These are phyloP conservation scores for Epinotia bilunana DNA, from an alignment of 2,888 invertebrate genomes.

Conservation along the genomic window DNA sequence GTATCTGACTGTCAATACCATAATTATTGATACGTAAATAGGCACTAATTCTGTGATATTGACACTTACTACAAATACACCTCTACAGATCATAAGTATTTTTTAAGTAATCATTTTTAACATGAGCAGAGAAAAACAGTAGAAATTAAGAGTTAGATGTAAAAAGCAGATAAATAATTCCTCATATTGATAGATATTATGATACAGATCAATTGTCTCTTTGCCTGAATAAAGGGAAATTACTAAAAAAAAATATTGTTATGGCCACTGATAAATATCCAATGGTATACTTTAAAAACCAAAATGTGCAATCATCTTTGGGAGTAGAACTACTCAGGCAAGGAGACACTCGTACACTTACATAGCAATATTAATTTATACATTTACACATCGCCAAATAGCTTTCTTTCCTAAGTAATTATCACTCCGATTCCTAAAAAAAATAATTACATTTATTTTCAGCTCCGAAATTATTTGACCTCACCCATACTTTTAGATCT, in stretches of 20 bases:
- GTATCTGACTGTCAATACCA: no score
- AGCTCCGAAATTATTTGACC: conserved; percentile 63
- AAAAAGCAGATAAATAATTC: conserved; percentile 80
- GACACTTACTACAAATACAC: no score
- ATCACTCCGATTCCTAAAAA: conserved; percentile 71
- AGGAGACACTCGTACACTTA: conserved; percentile 66
- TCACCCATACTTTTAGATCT: conserved; percentile 64
- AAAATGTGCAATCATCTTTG: conserved; percentile 37
- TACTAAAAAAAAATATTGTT: conserved; percentile 19
- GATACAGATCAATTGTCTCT: conserved; percentile 68
- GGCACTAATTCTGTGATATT: no score
- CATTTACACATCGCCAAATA: conserved; percentile 77
- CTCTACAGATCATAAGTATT: background rate
- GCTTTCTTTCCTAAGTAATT: conserved; percentile 65
- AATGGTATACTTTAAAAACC: conserved; percentile 26
- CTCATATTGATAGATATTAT: conserved; percentile 71
- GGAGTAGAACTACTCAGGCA: conserved; percentile 54
- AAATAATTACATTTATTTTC: conserved; percentile 68
- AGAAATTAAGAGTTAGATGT: conserved; percentile 71
- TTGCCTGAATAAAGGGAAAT: conserved; percentile 57
- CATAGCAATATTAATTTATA: conserved; percentile 76
- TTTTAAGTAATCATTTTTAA: conserved; percentile 1
- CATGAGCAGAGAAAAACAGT: conserved; percentile 73
- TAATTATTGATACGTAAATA: no score
- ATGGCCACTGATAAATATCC: conserved; percentile 22